These are phyloP conservation scores for Carassius gibelio DNA, from an alignment of 2,113 vertebrate genomes.

Conservation along the genomic window DNA sequence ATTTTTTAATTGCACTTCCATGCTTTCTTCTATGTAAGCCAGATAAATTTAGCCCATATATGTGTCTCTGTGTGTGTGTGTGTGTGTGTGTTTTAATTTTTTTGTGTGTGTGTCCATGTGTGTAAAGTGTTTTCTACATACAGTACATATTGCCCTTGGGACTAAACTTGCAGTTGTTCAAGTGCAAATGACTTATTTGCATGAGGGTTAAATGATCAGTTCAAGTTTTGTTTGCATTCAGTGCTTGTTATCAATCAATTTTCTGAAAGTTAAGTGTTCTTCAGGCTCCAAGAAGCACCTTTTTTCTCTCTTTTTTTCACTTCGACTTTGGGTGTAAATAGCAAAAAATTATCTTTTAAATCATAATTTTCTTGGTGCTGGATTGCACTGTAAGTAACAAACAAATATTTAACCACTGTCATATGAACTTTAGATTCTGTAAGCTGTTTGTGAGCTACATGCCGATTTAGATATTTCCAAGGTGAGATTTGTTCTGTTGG, in stretches of 20 bases:
- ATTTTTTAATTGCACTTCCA: neutral
- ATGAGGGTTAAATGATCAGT: neutral
- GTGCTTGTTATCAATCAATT: neutral
- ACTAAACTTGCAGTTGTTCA: neutral
- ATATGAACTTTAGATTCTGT: neutral
- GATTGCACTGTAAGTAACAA: neutral
- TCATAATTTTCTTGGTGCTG: too few relatives aligned
- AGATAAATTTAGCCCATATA: neutral
- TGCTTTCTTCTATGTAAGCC: neutral
- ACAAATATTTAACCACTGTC: neutral
- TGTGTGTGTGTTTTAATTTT: too few relatives aligned
- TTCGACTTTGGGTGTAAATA: neutral
- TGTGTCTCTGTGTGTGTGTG: too few relatives aligned
- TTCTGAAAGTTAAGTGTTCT: too few relatives aligned
- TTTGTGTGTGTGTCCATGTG: too few relatives aligned
- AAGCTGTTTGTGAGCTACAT: neutral
- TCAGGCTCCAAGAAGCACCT: neutral
- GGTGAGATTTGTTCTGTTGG: neutral
- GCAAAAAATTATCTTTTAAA: neutral
- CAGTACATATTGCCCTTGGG: too few relatives aligned
- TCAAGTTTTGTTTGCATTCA: too few relatives aligned
- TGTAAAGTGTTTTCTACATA: too few relatives aligned
- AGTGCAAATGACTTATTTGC: neutral
- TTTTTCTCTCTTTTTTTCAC: neutral
- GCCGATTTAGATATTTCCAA: neutral